Evolutionary conservation across 2,888 invertebrate species (phyloP), one percentile per base, ranked within the genome.

Genomic region (Entomobrya proxima): DNA sequence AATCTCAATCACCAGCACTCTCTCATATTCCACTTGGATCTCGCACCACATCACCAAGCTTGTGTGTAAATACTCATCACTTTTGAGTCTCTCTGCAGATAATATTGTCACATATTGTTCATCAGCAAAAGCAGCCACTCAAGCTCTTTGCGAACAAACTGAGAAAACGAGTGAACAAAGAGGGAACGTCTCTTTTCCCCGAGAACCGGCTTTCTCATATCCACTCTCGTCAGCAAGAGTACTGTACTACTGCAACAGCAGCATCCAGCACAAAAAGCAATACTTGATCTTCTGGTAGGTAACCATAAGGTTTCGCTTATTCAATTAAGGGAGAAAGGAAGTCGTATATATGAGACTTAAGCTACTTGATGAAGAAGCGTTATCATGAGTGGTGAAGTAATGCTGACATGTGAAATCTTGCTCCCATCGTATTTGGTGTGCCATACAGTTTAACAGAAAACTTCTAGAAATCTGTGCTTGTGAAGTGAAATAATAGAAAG

Each of bases 151-250:
- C 6, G 74, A 74, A 30, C 2, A 13, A 30, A 18, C 24, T 64
- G 11, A n/a, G 35, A 30, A 32, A 15, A 24, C 5, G 32, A 15
- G 24, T 35, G 58, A 47, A 44, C 44, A 47, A 50, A 47, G 74
- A 15, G 30, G 50, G 35, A n/a, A n/a, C n/a, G n/a, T n/a, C n/a
- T n/a, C n/a, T n/a, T 44, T 61, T 75, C 27, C 24, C 11, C 24
- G 74, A 72, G 15, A 80, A 74, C 81, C 81, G 81, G 81, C 81
- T 81, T 81, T 58, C 44, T 30, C 58, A 50, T 75, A 18, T 61
- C 27, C 27, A 24, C 7, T 37, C 52, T 35, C 27, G n/a, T 52
- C 58, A 76, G 32, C 76, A 47, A 50, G 40, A 44, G 13, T 52
- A 75, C 27, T 3, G 27, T 18, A 35, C 35, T 3, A 67, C n/a